A percentile compares a stretch with the other conserved stretches of the same genome.
phyloP scores from a whole-genome alignment of 2,797 vertebrate genomes.

The Paedocypris micromegethes region DNA sequence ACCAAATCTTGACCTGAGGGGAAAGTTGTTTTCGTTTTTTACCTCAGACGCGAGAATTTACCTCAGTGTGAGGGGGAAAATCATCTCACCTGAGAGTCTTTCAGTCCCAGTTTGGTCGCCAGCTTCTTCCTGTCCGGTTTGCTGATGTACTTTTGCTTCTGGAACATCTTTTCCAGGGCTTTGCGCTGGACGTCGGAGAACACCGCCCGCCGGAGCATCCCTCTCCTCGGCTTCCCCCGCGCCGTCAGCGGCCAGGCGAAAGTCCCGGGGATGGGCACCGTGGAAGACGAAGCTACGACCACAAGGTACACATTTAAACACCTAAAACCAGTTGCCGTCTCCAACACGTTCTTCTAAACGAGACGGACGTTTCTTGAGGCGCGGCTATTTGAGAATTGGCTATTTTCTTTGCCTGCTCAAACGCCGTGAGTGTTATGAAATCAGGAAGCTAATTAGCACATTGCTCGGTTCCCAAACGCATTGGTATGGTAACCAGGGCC shows the following conservation, averaged over 20 bases:
- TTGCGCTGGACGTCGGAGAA: slow-evolving; percentile 97
- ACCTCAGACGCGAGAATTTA: neutral
- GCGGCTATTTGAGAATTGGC: no score
- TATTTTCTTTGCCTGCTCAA: no score
- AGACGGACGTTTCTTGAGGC: neutral
- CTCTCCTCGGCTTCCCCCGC: slow-evolving; percentile 86
- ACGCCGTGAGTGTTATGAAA: slow-evolving; percentile 64
- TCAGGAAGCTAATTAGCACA: slow-evolving; percentile 82
- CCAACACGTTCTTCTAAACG: slow-evolving; percentile 15
- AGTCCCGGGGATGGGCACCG: slow-evolving; percentile 89
- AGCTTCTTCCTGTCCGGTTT: slow-evolving; percentile 95
- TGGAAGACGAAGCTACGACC: slow-evolving; percentile 68
- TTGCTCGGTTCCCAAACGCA: slow-evolving; percentile 74
- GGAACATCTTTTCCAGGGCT: slow-evolving; percentile 93
- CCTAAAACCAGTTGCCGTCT: neutral
- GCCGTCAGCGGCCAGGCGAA: slow-evolving; percentile 91
- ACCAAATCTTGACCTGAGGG: slow-evolving; percentile 96
- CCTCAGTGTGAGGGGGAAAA: neutral
- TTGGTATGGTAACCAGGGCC: slow-evolving; percentile 83
- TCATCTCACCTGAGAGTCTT: slow-evolving; percentile 87
- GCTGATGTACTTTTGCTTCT: slow-evolving; percentile 99
- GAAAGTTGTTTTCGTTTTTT: neutral
- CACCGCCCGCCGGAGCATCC: slow-evolving; percentile 92
- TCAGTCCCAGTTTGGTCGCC: slow-evolving; percentile 86
- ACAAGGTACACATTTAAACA: neutral